These are phyloP conservation scores for Cichlasoma orientale DNA, from an alignment of 2,797 vertebrate genomes.

Conservation along the genomic window DNA sequence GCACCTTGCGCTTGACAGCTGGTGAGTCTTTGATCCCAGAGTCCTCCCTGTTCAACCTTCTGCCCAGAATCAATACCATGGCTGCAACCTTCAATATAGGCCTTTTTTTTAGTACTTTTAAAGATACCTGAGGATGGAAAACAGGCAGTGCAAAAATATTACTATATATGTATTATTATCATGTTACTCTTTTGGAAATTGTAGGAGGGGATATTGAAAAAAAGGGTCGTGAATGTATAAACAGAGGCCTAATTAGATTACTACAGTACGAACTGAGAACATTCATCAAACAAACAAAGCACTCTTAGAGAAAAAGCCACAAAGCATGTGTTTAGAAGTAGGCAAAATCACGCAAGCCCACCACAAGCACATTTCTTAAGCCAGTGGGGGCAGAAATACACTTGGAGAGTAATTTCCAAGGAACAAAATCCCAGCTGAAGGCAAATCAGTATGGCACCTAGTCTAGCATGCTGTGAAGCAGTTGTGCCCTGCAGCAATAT, in stretches of 20 bases:
- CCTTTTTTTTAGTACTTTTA: slow-evolving; percentile 20
- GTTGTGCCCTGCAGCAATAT: slow-evolving; percentile 63
- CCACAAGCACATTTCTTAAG: slow-evolving; percentile 2
- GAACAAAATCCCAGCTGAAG: slow-evolving; percentile 19
- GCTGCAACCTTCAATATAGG: slow-evolving; percentile 72
- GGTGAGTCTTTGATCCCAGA: slow-evolving; percentile 92
- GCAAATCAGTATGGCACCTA: slow-evolving; percentile 19
- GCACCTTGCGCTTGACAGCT: slow-evolving; percentile 92
- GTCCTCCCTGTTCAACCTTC: slow-evolving; percentile 95
- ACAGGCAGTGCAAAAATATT: neutral
- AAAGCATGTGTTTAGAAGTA: slow-evolving; percentile 6
- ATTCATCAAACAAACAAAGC: slow-evolving; percentile 19
- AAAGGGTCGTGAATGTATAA: neutral
- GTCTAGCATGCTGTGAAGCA: slow-evolving; percentile 30
- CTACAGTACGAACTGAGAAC: slow-evolving; percentile 16
- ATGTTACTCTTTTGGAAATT: neutral
- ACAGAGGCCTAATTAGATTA: slow-evolving; percentile 8
- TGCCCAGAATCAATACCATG: slow-evolving; percentile 98
- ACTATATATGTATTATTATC: neutral
- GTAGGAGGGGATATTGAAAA: neutral
- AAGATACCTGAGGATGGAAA: slow-evolving; percentile 35
- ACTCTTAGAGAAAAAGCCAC: slow-evolving; percentile 1
- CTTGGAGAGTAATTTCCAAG: slow-evolving; percentile 1
- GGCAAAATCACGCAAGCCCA: neutral
- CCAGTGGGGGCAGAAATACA: neutral